A percentile compares a stretch with the other conserved stretches of the same genome.
phyloP scores from a whole-genome alignment of 2,888 invertebrate species.

The Drosophila affinis region DNA sequence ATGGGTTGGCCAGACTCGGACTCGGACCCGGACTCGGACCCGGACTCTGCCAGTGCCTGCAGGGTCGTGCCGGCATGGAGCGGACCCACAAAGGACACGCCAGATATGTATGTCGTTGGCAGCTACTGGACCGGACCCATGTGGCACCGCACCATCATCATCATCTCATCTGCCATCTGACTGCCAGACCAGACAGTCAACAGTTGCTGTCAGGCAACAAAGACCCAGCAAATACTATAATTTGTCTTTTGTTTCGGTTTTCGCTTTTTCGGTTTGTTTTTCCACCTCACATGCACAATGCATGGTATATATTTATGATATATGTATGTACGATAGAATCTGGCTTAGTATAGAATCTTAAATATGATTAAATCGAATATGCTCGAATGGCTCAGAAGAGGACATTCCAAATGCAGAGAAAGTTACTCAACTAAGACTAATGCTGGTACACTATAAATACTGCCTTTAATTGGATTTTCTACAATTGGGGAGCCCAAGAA shows the following conservation, averaged over 20 bases:
- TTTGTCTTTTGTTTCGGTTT: constrained; percentile 45
- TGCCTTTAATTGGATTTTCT: neutral
- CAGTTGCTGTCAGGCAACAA: constrained; percentile 46
- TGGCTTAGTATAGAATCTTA: constrained; percentile 17
- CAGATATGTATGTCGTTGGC: constrained; percentile 41
- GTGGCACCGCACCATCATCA: constrained; percentile 5
- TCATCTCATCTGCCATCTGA: constrained; percentile 11
- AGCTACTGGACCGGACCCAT: constrained; percentile 18
- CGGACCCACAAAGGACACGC: constrained; percentile 39
- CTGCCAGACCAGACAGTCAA: constrained; percentile 37
- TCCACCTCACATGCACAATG: constrained; percentile 22
- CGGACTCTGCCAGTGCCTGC: constrained; percentile 16
- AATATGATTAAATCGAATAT: constrained; percentile 8
- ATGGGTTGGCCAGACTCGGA: constrained; percentile 38
- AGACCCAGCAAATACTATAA: constrained; percentile 49
- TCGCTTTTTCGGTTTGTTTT: neutral
- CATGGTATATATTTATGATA: constrained; percentile 2
- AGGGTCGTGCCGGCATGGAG: constrained; percentile 8
- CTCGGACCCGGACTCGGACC: constrained; percentile 25
- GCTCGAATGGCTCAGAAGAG: constrained; percentile 7
- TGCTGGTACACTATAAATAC: constrained; percentile 11
- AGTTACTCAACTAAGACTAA: constrained; percentile 6
- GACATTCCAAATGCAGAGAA: too few relatives aligned
- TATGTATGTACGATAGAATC: neutral
- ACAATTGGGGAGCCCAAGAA: neutral